phyloP scores from a whole-genome alignment of 2,797 vertebrate genomes.

The Pseudochaenichthys georgianus region DNA sequence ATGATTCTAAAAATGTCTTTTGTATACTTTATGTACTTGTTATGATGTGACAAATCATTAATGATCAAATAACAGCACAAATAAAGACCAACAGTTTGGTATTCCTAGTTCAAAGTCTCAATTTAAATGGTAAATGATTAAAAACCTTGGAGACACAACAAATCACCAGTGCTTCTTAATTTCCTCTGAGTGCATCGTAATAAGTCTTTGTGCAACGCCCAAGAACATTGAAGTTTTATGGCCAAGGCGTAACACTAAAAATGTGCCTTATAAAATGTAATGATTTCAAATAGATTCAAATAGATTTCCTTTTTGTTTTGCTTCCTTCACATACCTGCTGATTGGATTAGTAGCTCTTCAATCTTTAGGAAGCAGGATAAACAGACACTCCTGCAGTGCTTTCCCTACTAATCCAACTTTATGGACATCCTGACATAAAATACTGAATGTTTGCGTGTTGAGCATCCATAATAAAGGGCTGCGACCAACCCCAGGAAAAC shows the following conservation, averaged over 20 bases:
- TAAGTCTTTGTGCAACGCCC: conserved; percentile 4
- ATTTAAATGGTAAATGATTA: conserved; percentile 36
- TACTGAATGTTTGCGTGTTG: conserved; percentile 32
- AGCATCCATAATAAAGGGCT: background rate
- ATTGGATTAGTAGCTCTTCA: background rate
- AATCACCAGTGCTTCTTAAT: conserved; percentile 1
- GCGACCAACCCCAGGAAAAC: conserved; percentile 49
- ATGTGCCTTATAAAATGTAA: too few species aligned
- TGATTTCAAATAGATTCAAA: too few species aligned
- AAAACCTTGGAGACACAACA: background rate
- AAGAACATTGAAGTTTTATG: background rate
- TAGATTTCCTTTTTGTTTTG: too few species aligned
- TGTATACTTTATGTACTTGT: background rate
- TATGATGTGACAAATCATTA: background rate
- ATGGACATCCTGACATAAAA: conserved; percentile 49
- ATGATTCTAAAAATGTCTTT: background rate
- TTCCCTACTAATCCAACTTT: background rate
- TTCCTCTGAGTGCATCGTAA: conserved; percentile 1
- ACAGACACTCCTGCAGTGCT: conserved; percentile 6
- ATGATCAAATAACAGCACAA: background rate
- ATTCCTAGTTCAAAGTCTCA: conserved; percentile 5
- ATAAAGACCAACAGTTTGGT: background rate
- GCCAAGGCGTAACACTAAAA: background rate
- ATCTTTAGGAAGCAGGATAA: conserved; percentile 20
- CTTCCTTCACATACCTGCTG: background rate